These are phyloP conservation scores for Mola mola DNA, from an alignment of 2,113 vertebrate genomes.

Conservation along the genomic window DNA sequence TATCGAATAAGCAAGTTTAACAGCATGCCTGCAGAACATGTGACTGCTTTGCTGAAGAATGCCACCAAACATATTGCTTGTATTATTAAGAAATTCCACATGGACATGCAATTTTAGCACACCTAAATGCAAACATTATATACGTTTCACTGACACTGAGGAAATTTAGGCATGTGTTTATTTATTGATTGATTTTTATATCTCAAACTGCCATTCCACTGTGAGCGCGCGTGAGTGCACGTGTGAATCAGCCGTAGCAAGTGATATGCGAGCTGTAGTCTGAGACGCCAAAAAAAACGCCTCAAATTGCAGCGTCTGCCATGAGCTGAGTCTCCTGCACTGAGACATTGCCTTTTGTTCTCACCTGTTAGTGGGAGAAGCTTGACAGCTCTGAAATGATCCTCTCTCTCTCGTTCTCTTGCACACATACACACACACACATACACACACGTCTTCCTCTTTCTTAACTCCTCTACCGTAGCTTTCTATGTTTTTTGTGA, in stretches of 20 bases:
- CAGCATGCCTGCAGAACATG: too few species aligned
- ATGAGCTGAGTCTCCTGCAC: slow-evolving; percentile 72
- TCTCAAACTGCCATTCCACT: too few species aligned
- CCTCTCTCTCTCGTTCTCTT: slow-evolving; percentile 48
- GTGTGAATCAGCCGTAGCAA: slow-evolving; percentile 41
- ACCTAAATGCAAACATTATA: slow-evolving; percentile 5
- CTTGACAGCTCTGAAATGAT: slow-evolving; percentile 83
- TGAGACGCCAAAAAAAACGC: slow-evolving; percentile 74
- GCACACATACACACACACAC: slow-evolving; percentile 21
- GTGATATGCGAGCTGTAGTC: slow-evolving; percentile 68
- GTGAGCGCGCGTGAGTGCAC: slow-evolving; percentile 23
- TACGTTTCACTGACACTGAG: slow-evolving; percentile 29
- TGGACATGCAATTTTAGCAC: slow-evolving; percentile 7
- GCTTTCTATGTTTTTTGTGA: slow-evolving; percentile 22
- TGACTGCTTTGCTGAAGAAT: too few species aligned
- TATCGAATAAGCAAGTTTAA: too few species aligned
- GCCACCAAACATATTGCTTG: too few species aligned
- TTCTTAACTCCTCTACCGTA: slow-evolving; percentile 43
- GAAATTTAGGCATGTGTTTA: slow-evolving; percentile 32
- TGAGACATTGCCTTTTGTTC: slow-evolving; percentile 79
- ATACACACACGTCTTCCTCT: slow-evolving; percentile 14
- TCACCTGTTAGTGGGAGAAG: slow-evolving; percentile 74
- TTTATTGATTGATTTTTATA: too few species aligned
- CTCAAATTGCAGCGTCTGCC: slow-evolving; percentile 78
- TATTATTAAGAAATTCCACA: slow-evolving; percentile 9